Base-by-base conservation (phyloP, 2,113 vertebrate genomes). In the Bambusicola thoracicus region DNA sequence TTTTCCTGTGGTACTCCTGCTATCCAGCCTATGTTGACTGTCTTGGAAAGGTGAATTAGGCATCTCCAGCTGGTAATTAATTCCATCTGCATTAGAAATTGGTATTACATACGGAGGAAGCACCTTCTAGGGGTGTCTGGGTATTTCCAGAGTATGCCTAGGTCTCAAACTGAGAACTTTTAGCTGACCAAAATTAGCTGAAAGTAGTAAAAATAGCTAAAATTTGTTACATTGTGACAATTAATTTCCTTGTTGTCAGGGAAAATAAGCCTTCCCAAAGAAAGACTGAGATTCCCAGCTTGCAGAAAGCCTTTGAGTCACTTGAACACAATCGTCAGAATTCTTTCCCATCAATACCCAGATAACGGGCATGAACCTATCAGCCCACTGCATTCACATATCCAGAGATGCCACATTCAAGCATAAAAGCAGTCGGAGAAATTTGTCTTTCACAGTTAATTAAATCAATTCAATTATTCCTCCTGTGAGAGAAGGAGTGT, bases 401-500 rank as follows among this genome's bases (percentile, higher is more conserved):
- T 76, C n/a, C 77, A 46, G 78, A 75, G n/a, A 80, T 69, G 25
- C 55, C n/a, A 3, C 36, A 36, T 83, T 72, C 79, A 76, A 21
- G 34, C 41, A 56, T 82, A 59, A 6, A 4, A 87, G 43, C 7
- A 18, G 59, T 65, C 59, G 67, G 55, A 80, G 51, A 90, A 34
- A 59, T 79, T 69, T 81, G 49, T 29, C 46, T 94, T 89, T 91
- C 29, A 4, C 38, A 83, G 43, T 48, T 59, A 91, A 67, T 90
- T 6, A 89, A 92, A 76, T 78, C 7, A 87, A 93, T 61, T 55
- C n/a, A 86, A 17, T 72, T 87, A 51, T 74, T 74, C 88, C 76
- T 29, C 36, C 55, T 92, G 44, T 17, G 7, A 90, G 69, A 89
- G 72, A 62, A 67, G 78, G 12, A 8, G 17, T 48, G 36, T 66